These are phyloP conservation scores for Oncopodura yosiiana DNA, from an alignment of 1,140 invertebrate species.

Conservation along the genomic window DNA sequence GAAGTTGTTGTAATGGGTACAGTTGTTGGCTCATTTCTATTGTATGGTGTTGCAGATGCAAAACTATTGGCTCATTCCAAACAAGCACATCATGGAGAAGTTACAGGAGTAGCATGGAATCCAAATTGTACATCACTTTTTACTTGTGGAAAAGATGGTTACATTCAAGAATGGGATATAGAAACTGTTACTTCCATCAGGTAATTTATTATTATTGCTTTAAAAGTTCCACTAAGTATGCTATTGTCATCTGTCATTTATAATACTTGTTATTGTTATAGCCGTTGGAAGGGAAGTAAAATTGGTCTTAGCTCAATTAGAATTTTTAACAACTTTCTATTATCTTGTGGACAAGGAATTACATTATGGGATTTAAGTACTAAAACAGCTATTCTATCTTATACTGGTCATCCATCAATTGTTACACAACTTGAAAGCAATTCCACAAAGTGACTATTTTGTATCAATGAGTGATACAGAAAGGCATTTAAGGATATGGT, in stretches of 20 bases:
- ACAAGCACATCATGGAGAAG: constrained; percentile 15
- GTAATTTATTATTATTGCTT: not conserved
- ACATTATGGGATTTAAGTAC: constrained; percentile 29
- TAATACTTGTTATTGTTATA: constrained; percentile 1
- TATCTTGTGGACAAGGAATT: constrained; percentile 24
- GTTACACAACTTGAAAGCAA: constrained; percentile 26
- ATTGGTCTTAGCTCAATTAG: constrained; percentile 13
- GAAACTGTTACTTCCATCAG: constrained; percentile 4
- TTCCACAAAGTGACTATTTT: constrained; percentile 30
- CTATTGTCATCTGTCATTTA: not conserved
- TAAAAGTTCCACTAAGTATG: not conserved
- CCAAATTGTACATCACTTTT: constrained; percentile 3
- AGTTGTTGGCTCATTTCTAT: constrained; percentile 23
- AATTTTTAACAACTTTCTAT: constrained; percentile 5
- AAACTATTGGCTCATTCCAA: constrained; percentile 21
- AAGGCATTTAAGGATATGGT: constrained; percentile 30
- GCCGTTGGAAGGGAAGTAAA: constrained; percentile 30
- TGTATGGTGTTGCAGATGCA: constrained; percentile 27
- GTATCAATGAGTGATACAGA: constrained; percentile 25
- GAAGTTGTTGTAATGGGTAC: constrained; percentile 31
- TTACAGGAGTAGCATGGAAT: constrained; percentile 30
- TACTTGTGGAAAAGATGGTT: constrained; percentile 29
- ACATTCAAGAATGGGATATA: constrained; percentile 24
- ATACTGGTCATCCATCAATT: constrained; percentile 25
- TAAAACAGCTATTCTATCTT: constrained; percentile 18